These are phyloP conservation scores for Drosophila greeni DNA, from an alignment of 2,888 invertebrate species.

Conservation along the genomic window DNA sequence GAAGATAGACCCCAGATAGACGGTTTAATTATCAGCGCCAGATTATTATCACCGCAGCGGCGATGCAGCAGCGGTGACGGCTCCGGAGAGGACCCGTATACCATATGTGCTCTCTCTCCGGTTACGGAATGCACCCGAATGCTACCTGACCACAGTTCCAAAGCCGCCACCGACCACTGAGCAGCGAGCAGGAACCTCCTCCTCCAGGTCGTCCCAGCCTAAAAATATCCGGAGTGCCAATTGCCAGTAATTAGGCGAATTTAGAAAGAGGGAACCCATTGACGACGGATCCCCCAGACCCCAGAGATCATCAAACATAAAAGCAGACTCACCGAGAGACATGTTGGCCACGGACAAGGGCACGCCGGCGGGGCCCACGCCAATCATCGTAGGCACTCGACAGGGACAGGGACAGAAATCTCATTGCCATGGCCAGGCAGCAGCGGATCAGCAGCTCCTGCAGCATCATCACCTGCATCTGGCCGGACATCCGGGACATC, in stretches of 20 bases:
- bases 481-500: slow-evolving; percentile 24
- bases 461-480: slow-evolving; percentile 28
- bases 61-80: slow-evolving; percentile 38
- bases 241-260: slow-evolving; percentile 41
- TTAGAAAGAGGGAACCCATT: slow-evolving; percentile 22
- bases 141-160: slow-evolving; percentile 36
- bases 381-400: slow-evolving; percentile 52
- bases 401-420: slow-evolving; percentile 42
- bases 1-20: slow-evolving; percentile 47
- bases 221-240: slow-evolving; percentile 40
- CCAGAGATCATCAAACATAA: background rate
- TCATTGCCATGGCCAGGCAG: slow-evolving; percentile 42
- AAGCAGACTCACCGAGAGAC: background rate
- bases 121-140: slow-evolving; percentile 31
- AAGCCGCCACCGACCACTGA: slow-evolving; percentile 57
- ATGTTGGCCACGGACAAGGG: slow-evolving; percentile 61
- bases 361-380: slow-evolving; percentile 41
- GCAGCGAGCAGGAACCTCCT: slow-evolving; percentile 41
- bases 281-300: slow-evolving; percentile 12
- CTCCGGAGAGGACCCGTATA: slow-evolving; percentile 18
- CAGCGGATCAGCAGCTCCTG: slow-evolving; percentile 33
- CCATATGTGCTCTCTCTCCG: slow-evolving; percentile 23
- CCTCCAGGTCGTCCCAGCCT: slow-evolving; percentile 8
- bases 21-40: slow-evolving; percentile 59
- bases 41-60: slow-evolving; percentile 60